phyloP scores from a whole-genome alignment of 1,140 invertebrate genomes.

The Hirudo medicinalis region DNA sequence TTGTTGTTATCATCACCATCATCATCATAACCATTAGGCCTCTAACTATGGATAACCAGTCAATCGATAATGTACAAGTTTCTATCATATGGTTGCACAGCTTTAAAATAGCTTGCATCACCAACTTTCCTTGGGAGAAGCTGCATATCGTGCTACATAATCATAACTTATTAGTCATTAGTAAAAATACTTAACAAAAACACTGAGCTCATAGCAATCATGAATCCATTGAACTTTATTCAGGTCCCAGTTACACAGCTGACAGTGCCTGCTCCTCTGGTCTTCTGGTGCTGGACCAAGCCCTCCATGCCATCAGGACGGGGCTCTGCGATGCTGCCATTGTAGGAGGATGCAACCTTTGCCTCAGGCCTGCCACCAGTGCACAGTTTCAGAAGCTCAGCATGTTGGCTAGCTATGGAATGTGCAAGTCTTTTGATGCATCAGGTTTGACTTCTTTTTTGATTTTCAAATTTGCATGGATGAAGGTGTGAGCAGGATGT shows the following conservation, averaged over 20 bases:
- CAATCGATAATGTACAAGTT: no score
- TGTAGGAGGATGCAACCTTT: constrained; percentile 70
- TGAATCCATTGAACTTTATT: constrained; percentile 22
- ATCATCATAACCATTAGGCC: no score
- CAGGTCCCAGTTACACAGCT: constrained; percentile 75
- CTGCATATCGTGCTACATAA: background rate
- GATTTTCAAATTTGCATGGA: background rate
- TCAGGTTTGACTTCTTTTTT: constrained; percentile 45
- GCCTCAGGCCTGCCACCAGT: constrained; percentile 71
- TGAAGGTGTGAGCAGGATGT: no score
- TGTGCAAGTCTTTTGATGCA: constrained; percentile 83
- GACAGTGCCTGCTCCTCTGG: constrained; percentile 93
- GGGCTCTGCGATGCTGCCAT: constrained; percentile 83
- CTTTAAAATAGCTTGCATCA: no score
- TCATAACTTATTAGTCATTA: background rate
- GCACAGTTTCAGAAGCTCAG: constrained; percentile 80
- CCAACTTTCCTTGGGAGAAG: no score
- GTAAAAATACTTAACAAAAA: background rate
- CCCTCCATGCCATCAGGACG: constrained; percentile 61
- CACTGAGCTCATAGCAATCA: background rate
- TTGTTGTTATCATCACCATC: no score
- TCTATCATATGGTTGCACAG: no score
- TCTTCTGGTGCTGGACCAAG: constrained; percentile 72
- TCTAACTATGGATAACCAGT: no score
- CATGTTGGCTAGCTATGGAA: constrained; percentile 77